Evolutionary conservation across 2,888 invertebrate genomes (phyloP), one percentile per base, ranked within the genome.

Genomic region (Orthosia gothica): DNA sequence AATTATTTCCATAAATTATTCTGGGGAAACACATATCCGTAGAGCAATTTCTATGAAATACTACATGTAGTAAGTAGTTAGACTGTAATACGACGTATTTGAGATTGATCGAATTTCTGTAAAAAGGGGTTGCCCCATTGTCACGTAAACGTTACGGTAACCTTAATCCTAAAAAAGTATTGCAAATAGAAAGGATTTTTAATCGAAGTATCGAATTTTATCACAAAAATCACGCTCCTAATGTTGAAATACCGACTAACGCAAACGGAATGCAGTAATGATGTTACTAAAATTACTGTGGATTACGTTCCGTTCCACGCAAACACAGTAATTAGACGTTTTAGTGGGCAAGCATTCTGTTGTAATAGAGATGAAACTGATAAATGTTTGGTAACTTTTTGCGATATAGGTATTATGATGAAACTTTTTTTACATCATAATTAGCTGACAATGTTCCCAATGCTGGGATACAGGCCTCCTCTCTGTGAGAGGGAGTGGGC

Each of bases 231-330:
- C 52, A 49, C 69, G 57, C 58, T 73, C 23, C 23, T 59, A 59
- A 72, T 87, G 76, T 80, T 84, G 76, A 80, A 82, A 79, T 75
- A 62, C 20, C 70, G 63, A 69, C 88, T 87, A 89, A 87, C 87
- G 86, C 84, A 86, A n/a, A 86, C 84, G 87, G 88, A 86, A 90
- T 91, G 90, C 85, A 80, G 87, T 77, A 83, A 83, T 90, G 84
- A 88, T 79, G 86, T 83, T 74, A 63, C 66, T 62, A 76, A n/a
- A 76, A 82, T 74, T 67, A 74, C 54, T 50, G 66, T 45, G 77
- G 40, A 67, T 79, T 86, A 77, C 88, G 78, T 74, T 79, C 76
- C 76, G 70, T 82, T 69, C 81, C 55, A 79, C 57, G 74, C 82
- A 76, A 75, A 82, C 77, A 70, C 70, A 65, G 79, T 86, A 87